Percentiles rank a stretch among this genome's conserved stretches.
phyloP scores from a whole-genome alignment of 2,113 vertebrate species.

The Periophthalmus modestus region DNA sequence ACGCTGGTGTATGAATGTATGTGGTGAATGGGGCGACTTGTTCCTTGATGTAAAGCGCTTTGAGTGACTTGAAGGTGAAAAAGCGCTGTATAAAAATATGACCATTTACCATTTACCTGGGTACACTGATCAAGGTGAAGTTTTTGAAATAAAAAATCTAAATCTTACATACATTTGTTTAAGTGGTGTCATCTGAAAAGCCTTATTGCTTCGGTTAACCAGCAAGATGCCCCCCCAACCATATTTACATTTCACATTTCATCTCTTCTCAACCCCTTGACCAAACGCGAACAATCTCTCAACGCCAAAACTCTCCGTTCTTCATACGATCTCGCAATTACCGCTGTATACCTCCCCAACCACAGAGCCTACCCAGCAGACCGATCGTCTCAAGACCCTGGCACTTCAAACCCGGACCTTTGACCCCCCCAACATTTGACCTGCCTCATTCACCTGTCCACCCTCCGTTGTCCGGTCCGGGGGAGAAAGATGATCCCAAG shows the following conservation, averaged over 20 bases:
- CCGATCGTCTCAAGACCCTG: constrained; percentile 41
- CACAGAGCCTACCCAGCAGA: background rate
- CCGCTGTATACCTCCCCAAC: constrained; percentile 5
- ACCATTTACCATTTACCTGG: too few species aligned
- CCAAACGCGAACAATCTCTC: constrained; percentile 5
- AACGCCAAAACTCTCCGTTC: constrained; percentile 16
- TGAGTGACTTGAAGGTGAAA: too few species aligned
- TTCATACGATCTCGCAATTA: constrained; percentile 44
- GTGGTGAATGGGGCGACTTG: too few species aligned
- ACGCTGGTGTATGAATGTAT: too few species aligned
- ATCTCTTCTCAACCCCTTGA: constrained; percentile 12
- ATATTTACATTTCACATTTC: constrained; percentile 16
- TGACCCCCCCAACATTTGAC: constrained; percentile 57
- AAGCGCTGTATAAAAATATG: too few species aligned
- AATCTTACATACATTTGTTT: too few species aligned
- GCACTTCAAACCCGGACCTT: constrained; percentile 65
- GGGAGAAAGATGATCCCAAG: constrained; percentile 56
- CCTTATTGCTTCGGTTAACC: constrained; percentile 12
- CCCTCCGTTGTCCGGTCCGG: constrained; percentile 25
- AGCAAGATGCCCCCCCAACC: constrained; percentile 12
- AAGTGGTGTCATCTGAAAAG: background rate
- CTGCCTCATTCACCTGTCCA: constrained; percentile 67
- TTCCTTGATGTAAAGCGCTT: too few species aligned
- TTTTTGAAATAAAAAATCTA: too few species aligned
- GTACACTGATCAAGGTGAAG: too few species aligned